Evolutionary conservation across 2,797 vertebrate species (phyloP).

Genomic region (Aeoliscus strigatus): DNA sequence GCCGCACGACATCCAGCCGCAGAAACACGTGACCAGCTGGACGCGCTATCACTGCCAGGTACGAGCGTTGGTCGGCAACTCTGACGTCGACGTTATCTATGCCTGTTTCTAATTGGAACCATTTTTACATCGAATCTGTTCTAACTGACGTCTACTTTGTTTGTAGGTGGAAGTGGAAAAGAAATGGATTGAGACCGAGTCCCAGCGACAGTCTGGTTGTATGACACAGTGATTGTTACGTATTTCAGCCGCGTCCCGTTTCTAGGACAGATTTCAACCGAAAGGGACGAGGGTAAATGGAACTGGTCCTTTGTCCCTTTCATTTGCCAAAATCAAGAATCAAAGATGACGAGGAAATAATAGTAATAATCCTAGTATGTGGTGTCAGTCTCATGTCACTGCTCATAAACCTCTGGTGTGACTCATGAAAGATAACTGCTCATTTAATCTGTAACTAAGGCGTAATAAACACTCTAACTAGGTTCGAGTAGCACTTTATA

Average conservation of each 20-base stretch:
- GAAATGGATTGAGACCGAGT: slow-evolving; percentile 88
- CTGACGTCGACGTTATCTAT: too few species aligned
- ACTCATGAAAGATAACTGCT: slow-evolving; percentile 37
- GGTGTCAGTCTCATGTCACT: slow-evolving; percentile 41
- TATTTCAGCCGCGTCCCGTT: neutral
- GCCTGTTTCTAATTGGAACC: too few species aligned
- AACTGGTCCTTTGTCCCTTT: too few species aligned
- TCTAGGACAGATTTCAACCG: too few species aligned
- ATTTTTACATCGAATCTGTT: too few species aligned
- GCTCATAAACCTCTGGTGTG: slow-evolving; percentile 42
- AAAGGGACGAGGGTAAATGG: too few species aligned
- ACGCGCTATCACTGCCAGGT: slow-evolving; percentile 91
- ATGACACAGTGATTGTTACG: slow-evolving; percentile 84
- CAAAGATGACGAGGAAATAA: too few species aligned
- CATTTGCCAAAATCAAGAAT: too few species aligned
- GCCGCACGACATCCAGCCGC: slow-evolving; percentile 88
- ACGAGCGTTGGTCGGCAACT: slow-evolving; percentile 6
- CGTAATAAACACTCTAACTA: slow-evolving; percentile 39
- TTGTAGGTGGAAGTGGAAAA: slow-evolving; percentile 94
- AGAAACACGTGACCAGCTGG: slow-evolving; percentile 85
- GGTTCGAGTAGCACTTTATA: slow-evolving; percentile 72
- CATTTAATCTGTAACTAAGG: slow-evolving; percentile 45
- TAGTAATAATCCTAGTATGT: too few species aligned
- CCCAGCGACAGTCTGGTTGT: slow-evolving; percentile 81
- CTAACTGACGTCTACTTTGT: slow-evolving; percentile 6